Evolutionary conservation across 2,113 vertebrate species (phyloP).

Genomic region (Cariama cristata): DNA sequence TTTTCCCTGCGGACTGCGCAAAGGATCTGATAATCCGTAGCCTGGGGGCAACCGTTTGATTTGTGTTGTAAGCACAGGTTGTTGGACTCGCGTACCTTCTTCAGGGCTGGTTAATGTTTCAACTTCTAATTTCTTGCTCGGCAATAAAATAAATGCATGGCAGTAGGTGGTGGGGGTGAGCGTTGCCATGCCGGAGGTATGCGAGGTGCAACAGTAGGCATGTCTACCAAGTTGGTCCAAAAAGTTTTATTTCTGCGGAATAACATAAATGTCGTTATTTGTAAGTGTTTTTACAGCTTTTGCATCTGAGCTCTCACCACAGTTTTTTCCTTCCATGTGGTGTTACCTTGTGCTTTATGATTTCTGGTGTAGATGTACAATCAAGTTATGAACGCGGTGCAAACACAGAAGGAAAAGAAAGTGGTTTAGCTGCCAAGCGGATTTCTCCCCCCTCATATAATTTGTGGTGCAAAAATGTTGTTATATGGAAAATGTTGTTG

Average conservation of each 20-base stretch:
- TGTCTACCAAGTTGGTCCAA: rapidly evolving
- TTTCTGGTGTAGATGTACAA: rapidly evolving
- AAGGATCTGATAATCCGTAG: rapidly evolving
- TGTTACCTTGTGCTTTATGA: not conserved
- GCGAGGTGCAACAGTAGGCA: rapidly evolving
- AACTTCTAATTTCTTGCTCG: not conserved
- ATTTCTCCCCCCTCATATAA: rapidly evolving
- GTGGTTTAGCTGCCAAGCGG: not conserved
- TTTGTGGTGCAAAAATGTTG: not conserved
- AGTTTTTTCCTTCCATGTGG: not conserved
- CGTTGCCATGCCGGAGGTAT: rapidly evolving
- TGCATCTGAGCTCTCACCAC: rapidly evolving
- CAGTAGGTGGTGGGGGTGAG: rapidly evolving
- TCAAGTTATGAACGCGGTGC: rapidly evolving
- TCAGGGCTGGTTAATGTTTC: rapidly evolving
- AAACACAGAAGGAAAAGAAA: not conserved
- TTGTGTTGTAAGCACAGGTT: rapidly evolving
- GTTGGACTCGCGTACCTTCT: rapidly evolving
- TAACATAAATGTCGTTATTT: rapidly evolving
- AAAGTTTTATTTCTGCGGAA: not conserved
- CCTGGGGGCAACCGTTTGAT: rapidly evolving
- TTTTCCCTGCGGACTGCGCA: rapidly evolving
- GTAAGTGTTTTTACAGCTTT: rapidly evolving
- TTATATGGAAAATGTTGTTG: rapidly evolving
- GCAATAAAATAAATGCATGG: rapidly evolving